Percentiles rank a stretch among this genome's conserved stretches.
These are phyloP conservation scores for Peromyscus aztecus DNA, from an alignment of 2,797 vertebrate genomes.

Conservation along the genomic window DNA sequence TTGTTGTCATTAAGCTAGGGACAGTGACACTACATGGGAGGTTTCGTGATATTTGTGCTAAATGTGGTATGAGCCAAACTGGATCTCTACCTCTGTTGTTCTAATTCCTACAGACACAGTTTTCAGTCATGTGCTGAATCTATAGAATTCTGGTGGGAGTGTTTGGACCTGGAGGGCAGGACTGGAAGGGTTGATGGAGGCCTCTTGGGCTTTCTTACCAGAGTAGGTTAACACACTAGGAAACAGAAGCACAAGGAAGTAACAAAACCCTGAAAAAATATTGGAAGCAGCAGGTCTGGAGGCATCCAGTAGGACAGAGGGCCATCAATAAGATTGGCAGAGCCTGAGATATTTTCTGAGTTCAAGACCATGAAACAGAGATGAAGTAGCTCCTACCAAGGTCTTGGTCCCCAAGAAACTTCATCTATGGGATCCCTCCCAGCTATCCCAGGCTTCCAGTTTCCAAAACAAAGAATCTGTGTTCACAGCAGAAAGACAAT, in stretches of 20 bases:
- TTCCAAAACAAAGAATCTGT: neutral
- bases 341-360: neutral
- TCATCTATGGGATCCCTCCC: neutral
- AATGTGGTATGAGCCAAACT: neutral
- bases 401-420: too few species aligned
- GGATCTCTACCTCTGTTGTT: neutral
- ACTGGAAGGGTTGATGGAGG: neutral
- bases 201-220: neutral
- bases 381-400: neutral
- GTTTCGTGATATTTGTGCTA: neutral
- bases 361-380: neutral
- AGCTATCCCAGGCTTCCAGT: too few species aligned
- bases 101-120: neutral
- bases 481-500: neutral
- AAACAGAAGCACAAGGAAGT: neutral
- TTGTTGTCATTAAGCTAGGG: too few species aligned
- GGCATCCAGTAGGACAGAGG: too few species aligned
- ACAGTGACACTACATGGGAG: fast-evolving
- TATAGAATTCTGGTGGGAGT: neutral
- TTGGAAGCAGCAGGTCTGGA: fast-evolving
- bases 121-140: neutral
- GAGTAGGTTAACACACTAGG: neutral
- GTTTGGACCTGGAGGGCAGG: neutral
- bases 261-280: neutral
- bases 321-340: neutral